Evolutionary conservation across 2,113 vertebrate genomes (phyloP), one percentile per base, ranked within the genome.

Genomic region (Reinhardtius hippoglossoides): DNA sequence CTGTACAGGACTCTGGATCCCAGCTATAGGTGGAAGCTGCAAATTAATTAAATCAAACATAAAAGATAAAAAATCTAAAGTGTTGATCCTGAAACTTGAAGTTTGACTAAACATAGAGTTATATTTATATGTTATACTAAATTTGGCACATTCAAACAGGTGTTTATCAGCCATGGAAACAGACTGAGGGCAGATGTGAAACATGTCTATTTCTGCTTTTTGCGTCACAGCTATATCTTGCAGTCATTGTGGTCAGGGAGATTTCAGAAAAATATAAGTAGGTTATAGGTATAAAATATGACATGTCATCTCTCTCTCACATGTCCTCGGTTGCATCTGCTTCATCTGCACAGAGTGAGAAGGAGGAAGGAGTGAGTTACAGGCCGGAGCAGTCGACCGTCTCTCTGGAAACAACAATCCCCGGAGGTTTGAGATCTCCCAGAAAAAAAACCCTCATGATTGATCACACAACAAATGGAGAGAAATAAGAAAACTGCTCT

Each of bases 401-500:
- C 37, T 59, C n/a, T 55, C 7, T 23, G 14, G 37, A 37, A 59
- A 16, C 68, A 55, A 12, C 40, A 16, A 23, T 20, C 23, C 20
- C 0, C 3, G 10, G 1, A 12, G 37, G 37, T 31, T 40, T 62
- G 20, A 66, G 2, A 55, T 24, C 26, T 26, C 62, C 21, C 0
- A 0, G 0, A 0, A 26, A 18, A 26, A 57, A 26, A 60, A 0
- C 9, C 2, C 46, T 18, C 35, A 24, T 4, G 21, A 58, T 1
- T 48, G 9, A 73, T 8, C 54, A 70, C 18, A n/a, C 0, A 3
- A 27, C 9, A 72, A 74, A 87, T 89, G 89, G 83, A 72, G 85
- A 70, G 50, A 9, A n/a, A 57, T 1, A 58, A 10, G 56, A 64
- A 16, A 44, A 37, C 0, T 3, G 1, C 50, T 20, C 2, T 71